A percentile compares a stretch with the other conserved stretches of the same genome.
Conservation (phyloP, 2,888 invertebrate genomes). For the Allophyes oxyacanthae region DNA sequence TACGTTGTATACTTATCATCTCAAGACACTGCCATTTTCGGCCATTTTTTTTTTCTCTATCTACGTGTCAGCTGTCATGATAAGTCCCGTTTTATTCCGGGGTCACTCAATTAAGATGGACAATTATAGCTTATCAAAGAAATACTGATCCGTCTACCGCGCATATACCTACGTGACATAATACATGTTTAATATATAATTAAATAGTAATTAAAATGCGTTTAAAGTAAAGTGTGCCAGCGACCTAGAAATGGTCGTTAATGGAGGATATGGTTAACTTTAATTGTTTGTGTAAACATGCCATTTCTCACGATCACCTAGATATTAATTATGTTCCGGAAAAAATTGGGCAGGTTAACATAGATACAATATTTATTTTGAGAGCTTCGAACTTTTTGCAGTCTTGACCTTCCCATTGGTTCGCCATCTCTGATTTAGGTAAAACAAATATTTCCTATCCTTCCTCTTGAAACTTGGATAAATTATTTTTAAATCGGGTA, state of each 20-base stretch:
- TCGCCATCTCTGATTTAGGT: too few species aligned
- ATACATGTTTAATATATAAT: constrained; percentile 25
- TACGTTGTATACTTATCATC: too few species aligned
- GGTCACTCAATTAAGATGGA: background rate
- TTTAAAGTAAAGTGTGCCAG: constrained; percentile 34
- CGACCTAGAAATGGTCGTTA: constrained; percentile 16
- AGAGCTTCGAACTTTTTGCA: too few species aligned
- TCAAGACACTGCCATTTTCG: too few species aligned
- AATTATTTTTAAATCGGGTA: too few species aligned
- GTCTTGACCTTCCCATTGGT: too few species aligned
- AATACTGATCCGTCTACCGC: constrained; percentile 4
- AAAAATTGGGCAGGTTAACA: background rate
- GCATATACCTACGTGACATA: constrained; percentile 32
- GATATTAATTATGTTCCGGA: background rate
- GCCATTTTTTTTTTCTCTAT: too few species aligned
- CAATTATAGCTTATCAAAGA: background rate
- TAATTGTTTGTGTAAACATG: constrained; percentile 32
- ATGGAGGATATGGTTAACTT: constrained; percentile 11
- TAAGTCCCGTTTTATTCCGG: constrained; percentile 4
- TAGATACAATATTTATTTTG: too few species aligned
- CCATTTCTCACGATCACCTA: constrained; percentile 28
- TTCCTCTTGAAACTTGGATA: too few species aligned
- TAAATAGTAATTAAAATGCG: constrained; percentile 25
- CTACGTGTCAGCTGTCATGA: too few species aligned
- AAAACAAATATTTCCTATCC: too few species aligned